Conservation (phyloP, 2,888 invertebrate genomes). For the Chymomyza procnemis region DNA sequence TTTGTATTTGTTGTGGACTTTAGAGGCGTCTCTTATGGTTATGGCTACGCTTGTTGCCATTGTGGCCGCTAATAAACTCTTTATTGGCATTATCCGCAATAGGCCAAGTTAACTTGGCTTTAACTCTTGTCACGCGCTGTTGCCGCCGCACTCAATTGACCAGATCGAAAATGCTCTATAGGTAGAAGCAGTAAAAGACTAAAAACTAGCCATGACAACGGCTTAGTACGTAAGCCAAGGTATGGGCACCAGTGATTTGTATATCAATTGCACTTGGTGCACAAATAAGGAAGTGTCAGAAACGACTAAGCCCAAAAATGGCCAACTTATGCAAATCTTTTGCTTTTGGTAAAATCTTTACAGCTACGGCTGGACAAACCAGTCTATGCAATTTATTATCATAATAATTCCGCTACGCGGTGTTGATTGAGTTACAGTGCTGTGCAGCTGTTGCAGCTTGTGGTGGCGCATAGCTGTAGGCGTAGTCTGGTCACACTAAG, state of each 20-base stretch:
- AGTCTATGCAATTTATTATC: conserved; percentile 61
- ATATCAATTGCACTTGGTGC: neutral
- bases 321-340: conserved; percentile 56
- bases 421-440: neutral
- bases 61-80: conserved; percentile 7
- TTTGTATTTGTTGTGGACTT: neutral
- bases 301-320: conserved; percentile 33
- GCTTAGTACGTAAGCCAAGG: conserved; percentile 32
- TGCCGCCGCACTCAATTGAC: conserved; percentile 50
- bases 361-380: conserved; percentile 55
- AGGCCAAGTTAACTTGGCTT: conserved; percentile 7
- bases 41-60: conserved; percentile 26
- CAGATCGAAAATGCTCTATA: conserved; percentile 15
- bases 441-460: conserved; percentile 18
- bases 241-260: neutral
- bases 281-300: conserved; percentile 57
- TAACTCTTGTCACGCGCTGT: conserved; percentile 58
- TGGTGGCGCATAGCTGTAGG: conserved; percentile 27
- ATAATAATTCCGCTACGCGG: conserved; percentile 59
- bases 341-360: conserved; percentile 16
- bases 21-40: conserved; percentile 12
- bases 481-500: conserved; percentile 13
- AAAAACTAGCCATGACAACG: conserved; percentile 25
- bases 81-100: conserved; percentile 5
- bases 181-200: neutral